Evolutionary conservation across 2,888 invertebrate genomes (phyloP).

Genomic region (Apantesis nais): DNA sequence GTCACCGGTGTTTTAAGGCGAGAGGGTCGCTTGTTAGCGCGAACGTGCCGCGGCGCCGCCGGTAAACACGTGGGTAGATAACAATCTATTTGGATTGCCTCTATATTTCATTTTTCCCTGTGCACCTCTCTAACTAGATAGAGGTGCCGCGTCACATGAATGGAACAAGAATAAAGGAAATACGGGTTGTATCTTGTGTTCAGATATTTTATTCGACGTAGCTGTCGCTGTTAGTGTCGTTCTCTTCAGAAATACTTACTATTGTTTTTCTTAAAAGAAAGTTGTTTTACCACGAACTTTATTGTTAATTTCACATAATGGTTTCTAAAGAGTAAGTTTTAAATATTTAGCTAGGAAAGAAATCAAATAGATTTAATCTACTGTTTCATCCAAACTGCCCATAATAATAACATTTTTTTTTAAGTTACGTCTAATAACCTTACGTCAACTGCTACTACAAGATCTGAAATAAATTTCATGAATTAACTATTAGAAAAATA

Average conservation of each 20-base stretch:
- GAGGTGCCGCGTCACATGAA: constrained; percentile 65
- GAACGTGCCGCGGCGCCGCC: constrained; percentile 81
- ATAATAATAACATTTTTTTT: no score
- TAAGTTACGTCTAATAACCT: no score
- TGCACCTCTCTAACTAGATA: constrained; percentile 82
- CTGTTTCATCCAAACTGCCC: no score
- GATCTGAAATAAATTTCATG: no score
- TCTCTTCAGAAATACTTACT: background rate
- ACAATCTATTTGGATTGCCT: constrained; percentile 86
- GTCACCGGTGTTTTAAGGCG: constrained; percentile 67
- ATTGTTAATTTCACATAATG: background rate
- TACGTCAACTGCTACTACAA: no score
- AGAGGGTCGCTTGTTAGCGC: constrained; percentile 78
- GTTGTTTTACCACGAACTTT: no score
- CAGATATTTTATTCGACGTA: constrained; percentile 55
- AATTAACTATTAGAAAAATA: no score
- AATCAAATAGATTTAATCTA: no score
- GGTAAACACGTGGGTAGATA: constrained; percentile 86
- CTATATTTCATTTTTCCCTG: constrained; percentile 85
- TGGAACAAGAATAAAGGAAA: constrained; percentile 64
- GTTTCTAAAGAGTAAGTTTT: no score
- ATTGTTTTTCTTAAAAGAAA: background rate
- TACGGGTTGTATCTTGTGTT: constrained; percentile 76
- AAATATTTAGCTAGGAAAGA: no score
- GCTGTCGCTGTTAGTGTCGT: constrained; percentile 29